Percentiles rank a stretch among this genome's conserved stretches.
Conservation (phyloP, 2,888 invertebrate genomes). For the Protophormia terraenovae region DNA sequence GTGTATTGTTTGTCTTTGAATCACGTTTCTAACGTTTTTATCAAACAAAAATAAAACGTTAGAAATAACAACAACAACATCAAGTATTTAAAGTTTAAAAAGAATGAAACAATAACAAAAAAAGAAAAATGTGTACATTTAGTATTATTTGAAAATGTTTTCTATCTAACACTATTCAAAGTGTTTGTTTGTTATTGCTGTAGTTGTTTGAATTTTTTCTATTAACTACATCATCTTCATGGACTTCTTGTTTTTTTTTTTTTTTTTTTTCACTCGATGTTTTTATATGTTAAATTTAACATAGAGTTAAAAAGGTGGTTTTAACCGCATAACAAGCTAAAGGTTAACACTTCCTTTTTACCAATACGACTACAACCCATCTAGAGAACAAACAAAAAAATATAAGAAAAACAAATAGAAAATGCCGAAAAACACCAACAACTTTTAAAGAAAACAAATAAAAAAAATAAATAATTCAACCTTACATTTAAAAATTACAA, state of each 20-base stretch:
- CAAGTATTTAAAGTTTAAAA: constrained; percentile 52
- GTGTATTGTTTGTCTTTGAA: constrained; percentile 65
- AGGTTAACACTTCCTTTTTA: constrained; percentile 71
- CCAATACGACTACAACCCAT: constrained; percentile 15
- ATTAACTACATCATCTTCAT: constrained; percentile 58
- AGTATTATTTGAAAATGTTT: constrained; percentile 60
- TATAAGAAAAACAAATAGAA: constrained; percentile 1
- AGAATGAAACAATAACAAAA: too few relatives aligned
- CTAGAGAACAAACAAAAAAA: too few relatives aligned
- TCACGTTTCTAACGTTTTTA: constrained; percentile 71
- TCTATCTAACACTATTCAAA: constrained; percentile 56
- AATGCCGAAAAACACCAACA: constrained; percentile 36
- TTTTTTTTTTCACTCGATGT: too few relatives aligned
- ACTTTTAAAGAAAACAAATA: constrained; percentile 22
- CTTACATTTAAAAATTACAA: constrained; percentile 38
- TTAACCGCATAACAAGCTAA: constrained; percentile 65
- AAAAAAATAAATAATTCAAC: constrained; percentile 27
- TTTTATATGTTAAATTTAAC: constrained; percentile 35
- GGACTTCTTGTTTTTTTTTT: constrained; percentile 32
- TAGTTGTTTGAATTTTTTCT: constrained; percentile 7
- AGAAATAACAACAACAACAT: constrained; percentile 37
- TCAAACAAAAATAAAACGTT: constrained; percentile 60
- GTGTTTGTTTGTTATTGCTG: too few relatives aligned
- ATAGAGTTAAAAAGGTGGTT: constrained; percentile 57
- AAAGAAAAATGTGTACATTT: constrained; percentile 49